A percentile compares a stretch with the other conserved stretches of the same genome.
phyloP scores from a whole-genome alignment of 2,113 vertebrate species.

The Caranx melampygus region DNA sequence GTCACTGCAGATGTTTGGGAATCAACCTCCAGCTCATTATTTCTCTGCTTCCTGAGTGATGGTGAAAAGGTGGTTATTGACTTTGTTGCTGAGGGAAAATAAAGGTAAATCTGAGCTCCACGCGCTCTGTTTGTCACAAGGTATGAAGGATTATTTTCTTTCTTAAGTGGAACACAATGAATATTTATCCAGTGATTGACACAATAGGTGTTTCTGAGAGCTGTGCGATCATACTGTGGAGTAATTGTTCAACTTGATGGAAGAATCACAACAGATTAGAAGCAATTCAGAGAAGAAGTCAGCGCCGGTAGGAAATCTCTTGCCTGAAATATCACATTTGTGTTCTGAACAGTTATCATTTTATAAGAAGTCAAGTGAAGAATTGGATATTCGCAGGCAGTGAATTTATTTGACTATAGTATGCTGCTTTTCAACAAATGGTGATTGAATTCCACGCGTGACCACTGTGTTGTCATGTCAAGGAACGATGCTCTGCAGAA shows the following conservation, averaged over 20 bases:
- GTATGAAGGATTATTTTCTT: neutral
- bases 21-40: neutral
- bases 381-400: neutral
- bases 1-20: no score
- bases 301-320: no score
- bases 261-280: no score
- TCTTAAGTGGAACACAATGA: neutral
- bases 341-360: no score
- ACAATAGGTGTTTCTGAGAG: neutral
- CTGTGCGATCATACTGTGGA: neutral
- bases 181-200: slow-evolving; percentile 16
- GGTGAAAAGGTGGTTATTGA: neutral
- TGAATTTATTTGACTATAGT: neutral
- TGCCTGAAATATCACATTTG: no score
- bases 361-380: neutral
- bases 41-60: neutral
- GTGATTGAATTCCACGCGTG: neutral
- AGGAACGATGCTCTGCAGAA: neutral
- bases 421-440: neutral
- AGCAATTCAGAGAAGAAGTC: no score
- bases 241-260: no score
- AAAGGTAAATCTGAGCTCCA: neutral
- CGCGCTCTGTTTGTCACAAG: neutral
- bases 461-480: neutral
- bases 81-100: neutral